Percentiles rank a stretch among this genome's conserved stretches.
These are phyloP conservation scores for Dicaeum eximium DNA, from an alignment of 2,113 vertebrate species.

Conservation along the genomic window DNA sequence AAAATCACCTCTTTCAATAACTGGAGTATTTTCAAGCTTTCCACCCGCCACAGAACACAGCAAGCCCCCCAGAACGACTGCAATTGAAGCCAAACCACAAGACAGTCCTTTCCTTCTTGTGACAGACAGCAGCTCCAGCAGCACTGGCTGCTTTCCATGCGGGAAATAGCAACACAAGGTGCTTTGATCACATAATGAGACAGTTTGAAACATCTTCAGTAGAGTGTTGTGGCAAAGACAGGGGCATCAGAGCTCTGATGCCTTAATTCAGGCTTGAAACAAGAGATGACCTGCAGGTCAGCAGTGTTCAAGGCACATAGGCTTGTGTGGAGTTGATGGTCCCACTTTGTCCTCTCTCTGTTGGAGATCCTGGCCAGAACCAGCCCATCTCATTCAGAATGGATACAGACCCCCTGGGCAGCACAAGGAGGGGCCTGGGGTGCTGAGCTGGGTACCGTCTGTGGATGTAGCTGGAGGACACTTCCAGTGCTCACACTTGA, in stretches of 20 bases:
- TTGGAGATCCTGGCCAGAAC: neutral
- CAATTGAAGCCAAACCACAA: neutral
- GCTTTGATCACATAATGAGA: neutral
- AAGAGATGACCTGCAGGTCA: neutral
- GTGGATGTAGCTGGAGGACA: neutral
- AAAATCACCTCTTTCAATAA: neutral
- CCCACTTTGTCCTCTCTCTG: neutral
- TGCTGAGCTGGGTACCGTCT: neutral
- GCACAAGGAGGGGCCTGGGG: rapidly evolving
- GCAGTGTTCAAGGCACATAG: neutral
- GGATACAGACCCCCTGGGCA: rapidly evolving
- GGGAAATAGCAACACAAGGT: neutral
- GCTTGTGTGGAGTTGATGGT: neutral
- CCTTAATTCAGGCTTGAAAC: neutral
- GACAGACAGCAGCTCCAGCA: neutral
- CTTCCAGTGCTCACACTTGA: neutral
- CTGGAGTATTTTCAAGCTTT: neutral
- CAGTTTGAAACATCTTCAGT: neutral
- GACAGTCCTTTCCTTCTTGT: neutral
- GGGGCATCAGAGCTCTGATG: neutral
- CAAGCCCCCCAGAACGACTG: neutral
- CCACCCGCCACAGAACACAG: neutral
- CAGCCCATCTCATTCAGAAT: neutral
- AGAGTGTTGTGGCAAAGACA: neutral
- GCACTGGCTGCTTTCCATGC: neutral